Evolutionary conservation across 2,113 vertebrate species (phyloP), one percentile per base, ranked within the genome.

Genomic region (Camarhynchus parvulus): DNA sequence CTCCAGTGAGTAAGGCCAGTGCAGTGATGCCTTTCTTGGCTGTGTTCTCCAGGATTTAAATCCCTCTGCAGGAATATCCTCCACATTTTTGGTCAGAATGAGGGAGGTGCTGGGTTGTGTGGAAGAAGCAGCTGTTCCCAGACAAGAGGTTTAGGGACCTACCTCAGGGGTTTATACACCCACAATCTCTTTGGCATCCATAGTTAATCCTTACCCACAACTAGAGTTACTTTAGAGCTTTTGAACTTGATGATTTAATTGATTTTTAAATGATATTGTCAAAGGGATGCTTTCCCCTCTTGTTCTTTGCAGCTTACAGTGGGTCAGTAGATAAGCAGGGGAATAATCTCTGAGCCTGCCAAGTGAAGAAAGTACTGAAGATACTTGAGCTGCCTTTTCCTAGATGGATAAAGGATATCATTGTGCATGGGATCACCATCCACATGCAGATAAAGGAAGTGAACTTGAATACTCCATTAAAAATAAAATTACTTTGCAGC

Each of bases 391-490:
- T 50, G 59, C 37, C 47, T 85, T 91, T 87, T 70, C 53, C 44
- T 58, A 12, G 35, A 9, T 16, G 41, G n/a, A 14, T 52, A 16
- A 30, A 76, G 33, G 49, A 14, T 76, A 24, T 46, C 59, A 15
- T 0, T n/a, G 44, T 52, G 12, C 33, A 10, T 52, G 19, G 15
- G 28, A 30, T 70, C 87, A 63, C 47, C 55, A 30, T 83, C 52
- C 37, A 91, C 59, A 87, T 64, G 56, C 61, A 87, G 61, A 68
- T 78, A 56, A 74, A 88, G 53, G 23, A 73, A 92, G 25, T 33
- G 23, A 82, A 41, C 69, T 68, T 67, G 63, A 87, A 78, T 77
- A 63, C 20, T 64, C 5, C 24, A 15, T 77, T 56, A 62, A 56
- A 92, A 89, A 35, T 47, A 46, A 59, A 91, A 53, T 56, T 56